Base-by-base conservation (phyloP, 1,140 invertebrate genomes). In the Vanessa atalanta region DNA sequence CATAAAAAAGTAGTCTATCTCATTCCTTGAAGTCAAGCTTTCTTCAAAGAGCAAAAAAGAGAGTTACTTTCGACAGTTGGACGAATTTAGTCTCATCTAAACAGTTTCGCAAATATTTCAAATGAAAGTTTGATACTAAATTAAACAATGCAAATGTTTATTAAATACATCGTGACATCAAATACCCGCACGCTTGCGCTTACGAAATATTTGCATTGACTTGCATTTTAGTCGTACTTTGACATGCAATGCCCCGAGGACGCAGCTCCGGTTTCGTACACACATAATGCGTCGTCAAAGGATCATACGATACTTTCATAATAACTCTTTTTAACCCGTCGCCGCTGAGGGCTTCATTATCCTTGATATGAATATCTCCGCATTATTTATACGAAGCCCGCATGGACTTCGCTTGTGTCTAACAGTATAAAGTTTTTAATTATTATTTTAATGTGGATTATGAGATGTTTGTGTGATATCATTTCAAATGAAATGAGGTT, bases 221-320 rank as follows among this genome's bases (percentile, higher is more conserved):
- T 77, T 68, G 79, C 76, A 72, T 75, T 79, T 75, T 80, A 43
- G 65, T 66, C 79, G 75, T 81, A 72, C 78, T 80, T 79, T 81
- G 78, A 83, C 79, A 83, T 76, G 78, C 66, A 67, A 77, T 72
- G 77, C 70, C 66, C 67, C 65, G 71, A 75, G 73, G 77, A 76
- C 53, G 55, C 47, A 61, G 53, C 70, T 79, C 79, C 53, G 70
- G 72, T 81, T 72, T 66, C 78, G 31, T 75, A 69, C 67, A 77
- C 65, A 72, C 70, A 71, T 81, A 80, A 69, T 74, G 69, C 53
- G 16, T 76, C 70, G 77, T 78, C 73, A 83, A 79, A 78, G 78
- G 72, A 73, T 72, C 78, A 83, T 79, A 73, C 65, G 76, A 81
- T 83, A 83, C 53, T 76, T 76, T 66, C 72, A 76, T 77, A 80